These are phyloP conservation scores for Autographa pulchrina DNA, from an alignment of 2,888 invertebrate genomes.

Conservation along the genomic window DNA sequence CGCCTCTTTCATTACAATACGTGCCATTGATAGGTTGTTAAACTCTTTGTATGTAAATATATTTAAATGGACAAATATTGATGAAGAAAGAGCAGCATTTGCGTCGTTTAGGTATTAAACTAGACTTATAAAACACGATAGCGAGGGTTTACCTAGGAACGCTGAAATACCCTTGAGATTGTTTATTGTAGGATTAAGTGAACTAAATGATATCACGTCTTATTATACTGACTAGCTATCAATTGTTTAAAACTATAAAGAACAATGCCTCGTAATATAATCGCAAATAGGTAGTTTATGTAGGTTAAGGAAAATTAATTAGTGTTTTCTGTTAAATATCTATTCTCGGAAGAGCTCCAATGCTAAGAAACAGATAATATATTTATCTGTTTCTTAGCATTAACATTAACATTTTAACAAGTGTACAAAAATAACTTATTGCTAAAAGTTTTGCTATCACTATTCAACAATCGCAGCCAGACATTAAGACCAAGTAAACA, in stretches of 20 bases:
- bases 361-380: background rate
- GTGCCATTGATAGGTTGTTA: slow-evolving; percentile 24
- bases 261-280: background rate
- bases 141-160: slow-evolving; percentile 6
- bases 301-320: background rate
- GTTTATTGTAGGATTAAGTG: background rate
- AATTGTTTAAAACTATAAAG: background rate
- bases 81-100: slow-evolving; percentile 9
- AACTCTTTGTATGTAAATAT: slow-evolving; percentile 38
- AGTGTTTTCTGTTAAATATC: background rate
- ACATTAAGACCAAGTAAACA: no score
- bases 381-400: no score
- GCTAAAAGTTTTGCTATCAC: no score
- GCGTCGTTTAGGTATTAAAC: slow-evolving; percentile 12
- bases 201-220: background rate
- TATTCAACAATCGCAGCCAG: no score
- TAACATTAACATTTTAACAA: no score
- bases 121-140: background rate
- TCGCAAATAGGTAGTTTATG: background rate
- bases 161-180: slow-evolving; percentile 7
- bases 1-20: slow-evolving; percentile 20
- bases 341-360: background rate
- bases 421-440: no score
- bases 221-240: background rate
- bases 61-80: slow-evolving; percentile 23